A percentile compares a stretch with the other conserved stretches of the same genome.
phyloP scores from a whole-genome alignment of 30 jellyfish, hydroid and myxozoan genomes.

The Hydractinia symbiolongicarpus region DNA sequence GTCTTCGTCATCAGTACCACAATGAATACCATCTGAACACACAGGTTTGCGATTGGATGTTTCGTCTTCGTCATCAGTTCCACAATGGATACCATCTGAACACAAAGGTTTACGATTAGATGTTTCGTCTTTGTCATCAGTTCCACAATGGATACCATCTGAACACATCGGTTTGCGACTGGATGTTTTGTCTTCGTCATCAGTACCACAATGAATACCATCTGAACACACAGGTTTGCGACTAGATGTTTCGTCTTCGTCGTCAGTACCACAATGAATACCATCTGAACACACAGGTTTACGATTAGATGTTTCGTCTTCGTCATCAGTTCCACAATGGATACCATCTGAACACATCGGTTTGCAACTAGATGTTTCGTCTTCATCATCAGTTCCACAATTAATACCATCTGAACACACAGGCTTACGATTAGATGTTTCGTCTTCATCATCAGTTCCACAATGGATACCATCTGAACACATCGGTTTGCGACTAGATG shows the following conservation, averaged over 20 bases:
- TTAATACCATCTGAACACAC: conserved; percentile 20
- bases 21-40: conserved; percentile 18
- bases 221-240: conserved; percentile 26
- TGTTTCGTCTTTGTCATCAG: neutral
- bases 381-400: conserved; percentile 35
- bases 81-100: conserved; percentile 29
- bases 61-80: conserved; percentile 16
- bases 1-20: conserved; percentile 19
- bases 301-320: neutral
- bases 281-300: conserved; percentile 19
- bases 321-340: conserved; percentile 5
- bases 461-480: conserved; percentile 36
- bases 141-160: neutral
- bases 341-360: neutral
- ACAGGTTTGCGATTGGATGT: neutral
- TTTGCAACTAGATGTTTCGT: neutral
- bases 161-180: neutral
- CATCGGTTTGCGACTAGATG: neutral
- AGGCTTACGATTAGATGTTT: neutral
- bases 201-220: conserved; percentile 55
- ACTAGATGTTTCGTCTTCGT: conserved; percentile 13
- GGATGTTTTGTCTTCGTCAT: conserved; percentile 18
- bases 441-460: conserved; percentile 19
- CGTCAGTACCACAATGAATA: conserved; percentile 27
- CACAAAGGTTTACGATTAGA: conserved; percentile 8